Percentiles rank a stretch among this genome's conserved stretches.
Evolutionary conservation across 2,888 invertebrate species (phyloP).

Genomic region (Tenodera sinensis): DNA sequence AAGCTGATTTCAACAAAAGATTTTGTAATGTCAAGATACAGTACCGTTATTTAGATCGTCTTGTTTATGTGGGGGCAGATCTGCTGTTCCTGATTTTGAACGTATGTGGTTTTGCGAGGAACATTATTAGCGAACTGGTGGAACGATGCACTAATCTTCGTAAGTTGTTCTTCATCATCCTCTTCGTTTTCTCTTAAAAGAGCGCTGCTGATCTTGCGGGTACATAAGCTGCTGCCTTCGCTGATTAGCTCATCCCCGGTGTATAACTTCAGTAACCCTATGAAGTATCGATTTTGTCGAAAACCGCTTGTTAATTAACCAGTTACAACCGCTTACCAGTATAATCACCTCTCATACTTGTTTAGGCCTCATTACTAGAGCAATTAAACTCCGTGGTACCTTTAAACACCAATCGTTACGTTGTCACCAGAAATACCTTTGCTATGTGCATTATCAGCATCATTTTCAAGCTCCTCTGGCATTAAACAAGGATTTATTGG

Average conservation of each 20-base stretch:
- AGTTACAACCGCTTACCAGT: neutral
- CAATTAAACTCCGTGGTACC: neutral
- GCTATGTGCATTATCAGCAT: neutral
- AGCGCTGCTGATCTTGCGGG: neutral
- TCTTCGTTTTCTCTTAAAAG: neutral
- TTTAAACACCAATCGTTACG: neutral
- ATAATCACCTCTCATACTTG: neutral
- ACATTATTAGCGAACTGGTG: too few relatives aligned
- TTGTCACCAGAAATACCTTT: neutral
- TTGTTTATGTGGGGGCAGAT: too few relatives aligned
- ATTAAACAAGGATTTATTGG: neutral
- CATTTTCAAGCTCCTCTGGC: neutral
- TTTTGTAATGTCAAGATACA: too few relatives aligned
- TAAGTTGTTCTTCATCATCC: neutral
- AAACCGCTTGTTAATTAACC: neutral
- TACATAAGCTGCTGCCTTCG: neutral
- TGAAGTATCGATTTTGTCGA: neutral
- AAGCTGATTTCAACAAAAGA: too few relatives aligned
- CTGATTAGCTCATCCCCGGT: neutral
- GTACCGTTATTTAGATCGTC: too few relatives aligned
- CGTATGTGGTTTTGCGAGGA: too few relatives aligned
- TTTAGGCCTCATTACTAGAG: neutral
- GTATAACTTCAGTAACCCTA: neutral
- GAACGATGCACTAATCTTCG: neutral
- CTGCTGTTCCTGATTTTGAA: too few relatives aligned